phyloP scores from a whole-genome alignment of 2,113 vertebrate species.

The Mormyrus lacerda region DNA sequence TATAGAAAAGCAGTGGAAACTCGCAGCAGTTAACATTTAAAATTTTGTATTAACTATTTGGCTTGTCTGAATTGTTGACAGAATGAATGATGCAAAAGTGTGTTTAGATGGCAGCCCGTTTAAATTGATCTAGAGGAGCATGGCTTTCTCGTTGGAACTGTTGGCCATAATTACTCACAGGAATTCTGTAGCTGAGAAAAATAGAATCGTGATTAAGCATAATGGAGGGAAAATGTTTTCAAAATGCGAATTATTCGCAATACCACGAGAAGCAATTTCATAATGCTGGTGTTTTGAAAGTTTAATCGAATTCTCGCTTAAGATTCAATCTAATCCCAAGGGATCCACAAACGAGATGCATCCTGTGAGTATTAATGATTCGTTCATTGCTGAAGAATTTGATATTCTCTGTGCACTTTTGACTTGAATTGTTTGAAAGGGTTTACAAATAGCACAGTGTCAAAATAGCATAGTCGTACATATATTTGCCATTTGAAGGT shows the following conservation, averaged over 20 bases:
- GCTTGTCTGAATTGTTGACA: neutral
- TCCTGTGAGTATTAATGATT: neutral
- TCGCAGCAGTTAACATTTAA: neutral
- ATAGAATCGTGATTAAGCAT: neutral
- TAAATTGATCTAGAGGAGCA: neutral
- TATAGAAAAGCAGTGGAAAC: neutral
- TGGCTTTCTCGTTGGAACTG: neutral
- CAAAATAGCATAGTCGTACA: neutral
- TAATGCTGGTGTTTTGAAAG: neutral
- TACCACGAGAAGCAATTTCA: neutral
- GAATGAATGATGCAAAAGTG: neutral
- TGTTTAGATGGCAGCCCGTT: neutral
- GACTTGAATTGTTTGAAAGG: neutral
- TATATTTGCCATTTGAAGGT: neutral
- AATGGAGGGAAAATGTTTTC: neutral
- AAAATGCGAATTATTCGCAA: neutral
- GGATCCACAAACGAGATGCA: neutral
- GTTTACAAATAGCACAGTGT: neutral
- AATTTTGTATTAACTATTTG: neutral
- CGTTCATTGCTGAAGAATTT: neutral
- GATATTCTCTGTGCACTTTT: neutral
- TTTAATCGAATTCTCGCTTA: neutral
- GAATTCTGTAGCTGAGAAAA: neutral
- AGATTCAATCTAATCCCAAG: neutral
- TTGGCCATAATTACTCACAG: neutral